Percentiles rank a stretch among this genome's conserved stretches.
These are phyloP conservation scores for Hedychridium roseum DNA, from an alignment of 2,888 invertebrate genomes.

Conservation along the genomic window DNA sequence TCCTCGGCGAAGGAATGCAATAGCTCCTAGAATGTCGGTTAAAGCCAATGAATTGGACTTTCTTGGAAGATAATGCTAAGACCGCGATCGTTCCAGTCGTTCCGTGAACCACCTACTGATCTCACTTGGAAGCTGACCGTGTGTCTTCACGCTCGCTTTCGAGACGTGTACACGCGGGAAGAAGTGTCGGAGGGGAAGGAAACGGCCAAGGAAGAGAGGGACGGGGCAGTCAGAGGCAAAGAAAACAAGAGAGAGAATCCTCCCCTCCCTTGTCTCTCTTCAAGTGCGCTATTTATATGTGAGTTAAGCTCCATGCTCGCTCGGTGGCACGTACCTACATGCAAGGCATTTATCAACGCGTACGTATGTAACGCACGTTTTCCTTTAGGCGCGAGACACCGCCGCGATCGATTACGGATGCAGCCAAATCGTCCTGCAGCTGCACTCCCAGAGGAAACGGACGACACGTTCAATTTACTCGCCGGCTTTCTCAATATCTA, in stretches of 20 bases:
- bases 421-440: neutral
- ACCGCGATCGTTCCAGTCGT: constrained; percentile 5
- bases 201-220: no score
- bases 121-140: neutral
- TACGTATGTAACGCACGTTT: constrained; percentile 28
- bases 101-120: neutral
- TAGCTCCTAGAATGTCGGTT: no score
- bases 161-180: no score
- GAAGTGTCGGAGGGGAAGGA: no score
- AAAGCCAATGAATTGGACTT: no score
- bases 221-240: no score
- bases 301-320: constrained; percentile 41
- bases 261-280: constrained; percentile 46
- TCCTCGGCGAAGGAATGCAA: no score
- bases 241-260: no score
- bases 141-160: neutral
- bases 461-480: neutral
- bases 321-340: constrained; percentile 24
- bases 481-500: neutral
- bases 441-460: neutral
- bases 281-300: constrained; percentile 54
- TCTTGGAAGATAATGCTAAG: neutral
- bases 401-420: neutral
- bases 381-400: neutral
- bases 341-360: constrained; percentile 31